A percentile compares a stretch with the other conserved stretches of the same genome.
phyloP scores from a whole-genome alignment of 2,888 invertebrate species.

The Chrysolina oricalcia region DNA sequence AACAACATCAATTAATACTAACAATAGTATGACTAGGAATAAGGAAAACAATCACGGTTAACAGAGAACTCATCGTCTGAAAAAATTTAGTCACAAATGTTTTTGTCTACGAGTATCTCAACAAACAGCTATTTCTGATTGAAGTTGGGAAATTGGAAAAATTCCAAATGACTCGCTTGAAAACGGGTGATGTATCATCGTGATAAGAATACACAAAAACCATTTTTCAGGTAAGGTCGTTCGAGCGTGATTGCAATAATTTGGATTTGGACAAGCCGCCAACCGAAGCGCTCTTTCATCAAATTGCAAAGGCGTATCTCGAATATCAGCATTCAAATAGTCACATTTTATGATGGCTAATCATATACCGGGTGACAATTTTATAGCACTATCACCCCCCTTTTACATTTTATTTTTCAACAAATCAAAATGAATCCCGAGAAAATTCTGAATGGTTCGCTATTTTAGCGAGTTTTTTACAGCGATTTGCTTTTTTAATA shows the following conservation, averaged over 20 bases:
- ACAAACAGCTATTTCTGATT: slow-evolving; percentile 13
- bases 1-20: too few species aligned
- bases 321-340: not conserved
- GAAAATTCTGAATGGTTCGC: too few species aligned
- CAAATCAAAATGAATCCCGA: too few species aligned
- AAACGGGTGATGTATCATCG: slow-evolving; percentile 17
- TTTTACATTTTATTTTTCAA: too few species aligned
- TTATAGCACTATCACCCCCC: too few species aligned
- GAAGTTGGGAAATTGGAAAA: slow-evolving; percentile 21
- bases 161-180: slow-evolving; percentile 16
- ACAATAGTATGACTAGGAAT: too few species aligned
- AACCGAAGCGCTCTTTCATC: not conserved
- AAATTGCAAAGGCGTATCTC: not conserved
- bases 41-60: too few species aligned
- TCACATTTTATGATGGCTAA: too few species aligned
- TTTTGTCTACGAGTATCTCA: not conserved
- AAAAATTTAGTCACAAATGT: not conserved
- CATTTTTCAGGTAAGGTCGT: slow-evolving; percentile 22
- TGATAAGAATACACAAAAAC: slow-evolving; percentile 22
- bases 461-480: too few species aligned
- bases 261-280: slow-evolving; percentile 1
- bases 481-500: too few species aligned
- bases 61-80: not conserved
- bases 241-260: slow-evolving; percentile 13
- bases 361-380: too few species aligned